Base-by-base conservation (phyloP, 1,140 invertebrate genomes). In the Eumaeus atala region DNA sequence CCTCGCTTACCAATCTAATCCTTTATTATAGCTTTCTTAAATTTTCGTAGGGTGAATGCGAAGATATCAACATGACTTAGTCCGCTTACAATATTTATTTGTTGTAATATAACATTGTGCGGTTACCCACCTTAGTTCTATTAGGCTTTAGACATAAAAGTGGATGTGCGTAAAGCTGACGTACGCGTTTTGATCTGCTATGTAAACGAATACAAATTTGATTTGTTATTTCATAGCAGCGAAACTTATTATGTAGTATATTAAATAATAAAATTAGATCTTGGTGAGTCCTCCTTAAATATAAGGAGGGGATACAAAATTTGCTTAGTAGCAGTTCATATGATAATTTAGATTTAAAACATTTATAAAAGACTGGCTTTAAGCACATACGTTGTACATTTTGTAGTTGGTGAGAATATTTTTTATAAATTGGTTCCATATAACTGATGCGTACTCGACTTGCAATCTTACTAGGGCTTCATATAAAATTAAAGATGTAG, bases 361-460 rank as follows among this genome's bases (percentile, higher is more conserved):
- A 62, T 37, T 48, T 57, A 37, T 56, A 66, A 18, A 57, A 17
- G 12, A 62, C 9, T 9, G 52, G 9, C 3, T 48, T 44, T 1
- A 60, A 33, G 35, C 58, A 62, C 44, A 57, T 63, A 9, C 48
- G 48, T 33, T 65, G 60, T 5, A 63, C 14, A 21, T 4, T 49
- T 38, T 64, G 58, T 10, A 67, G 49, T 14, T 52, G 36, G 14
- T 61, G 28, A 33, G 34, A 53, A 35, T 66, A 66, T 17, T 54
- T 66, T 7, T 56, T 37, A n/a, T 64, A 66, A 21, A 44, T 40
- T 6, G 66, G 38, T 64, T 61, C 63, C 67, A 69, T 12, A 69
- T 47, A 11, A 28, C 28, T 35, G 38, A 48, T 9, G 61, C 64
- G 53, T 66, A 66, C 58, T 70, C 64, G 17, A 70, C 14, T 38